Conservation (phyloP, 2,797 vertebrate species). For the Rhinogobio ventralis region DNA sequence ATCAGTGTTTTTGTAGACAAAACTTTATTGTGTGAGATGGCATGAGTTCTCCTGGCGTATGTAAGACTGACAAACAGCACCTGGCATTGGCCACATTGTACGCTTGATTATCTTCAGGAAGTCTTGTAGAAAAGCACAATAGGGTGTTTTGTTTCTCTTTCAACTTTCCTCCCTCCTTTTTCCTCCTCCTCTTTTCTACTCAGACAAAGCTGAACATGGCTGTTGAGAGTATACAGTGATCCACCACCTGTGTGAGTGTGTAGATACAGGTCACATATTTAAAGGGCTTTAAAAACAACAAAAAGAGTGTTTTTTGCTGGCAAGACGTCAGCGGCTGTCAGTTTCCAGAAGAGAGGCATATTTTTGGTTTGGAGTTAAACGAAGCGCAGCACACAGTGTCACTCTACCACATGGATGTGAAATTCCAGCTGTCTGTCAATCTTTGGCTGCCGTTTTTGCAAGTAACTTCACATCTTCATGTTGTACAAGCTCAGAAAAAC, state of each 20-base stretch:
- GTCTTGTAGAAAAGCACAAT: constrained; percentile 29
- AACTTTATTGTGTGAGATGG: constrained; percentile 24
- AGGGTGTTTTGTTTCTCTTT: constrained; percentile 38
- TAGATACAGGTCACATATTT: constrained; percentile 12
- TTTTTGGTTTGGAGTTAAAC: constrained; percentile 9
- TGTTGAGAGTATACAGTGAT: constrained; percentile 5
- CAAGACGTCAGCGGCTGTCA: background rate
- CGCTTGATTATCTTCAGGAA: constrained; percentile 31
- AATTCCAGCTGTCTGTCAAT: constrained; percentile 13
- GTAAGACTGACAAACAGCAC: constrained; percentile 20
- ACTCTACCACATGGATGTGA: constrained; percentile 7
- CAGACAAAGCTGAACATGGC: constrained; percentile 14
- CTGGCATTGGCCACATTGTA: constrained; percentile 11
- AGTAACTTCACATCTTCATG: background rate
- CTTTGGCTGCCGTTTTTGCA: background rate
- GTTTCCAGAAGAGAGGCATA: constrained; percentile 2
- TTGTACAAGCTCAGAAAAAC: background rate
- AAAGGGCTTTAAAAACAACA: constrained; percentile 1
- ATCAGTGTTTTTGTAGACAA: constrained; percentile 14
- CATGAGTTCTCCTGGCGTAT: background rate
- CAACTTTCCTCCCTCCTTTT: constrained; percentile 16
- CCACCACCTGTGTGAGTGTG: background rate
- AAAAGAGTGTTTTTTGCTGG: background rate
- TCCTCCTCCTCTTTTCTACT: constrained; percentile 28
- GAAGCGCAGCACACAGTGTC: background rate